Conservation (phyloP, 1,140 invertebrate species). For the Sycobia sp. region DNA sequence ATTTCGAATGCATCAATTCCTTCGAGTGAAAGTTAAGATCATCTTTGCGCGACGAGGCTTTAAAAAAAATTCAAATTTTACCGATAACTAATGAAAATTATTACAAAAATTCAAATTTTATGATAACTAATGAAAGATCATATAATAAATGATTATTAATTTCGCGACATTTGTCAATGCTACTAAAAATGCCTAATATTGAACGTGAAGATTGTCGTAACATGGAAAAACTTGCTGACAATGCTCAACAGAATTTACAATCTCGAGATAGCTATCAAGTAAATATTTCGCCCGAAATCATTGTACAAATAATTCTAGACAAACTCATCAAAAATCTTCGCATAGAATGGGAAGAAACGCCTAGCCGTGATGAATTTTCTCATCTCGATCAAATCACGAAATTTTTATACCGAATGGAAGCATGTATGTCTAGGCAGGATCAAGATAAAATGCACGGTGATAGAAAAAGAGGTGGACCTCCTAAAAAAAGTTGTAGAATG, state of each 20-base stretch:
- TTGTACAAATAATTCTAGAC: constrained; percentile 20
- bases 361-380: constrained; percentile 7
- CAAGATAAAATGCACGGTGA: no score
- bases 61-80: constrained; percentile 24
- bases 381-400: no score
- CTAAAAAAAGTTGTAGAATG: no score
- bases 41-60: constrained; percentile 38
- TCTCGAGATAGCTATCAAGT: constrained; percentile 13
- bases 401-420: no score
- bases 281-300: constrained; percentile 7
- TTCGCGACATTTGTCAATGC: constrained; percentile 20
- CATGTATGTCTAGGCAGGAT: no score
- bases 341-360: constrained; percentile 30
- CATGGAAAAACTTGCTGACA: constrained; percentile 11
- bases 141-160: constrained; percentile 25
- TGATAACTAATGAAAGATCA: no score
- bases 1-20: no score
- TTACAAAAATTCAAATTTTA: no score
- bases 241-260: constrained; percentile 25
- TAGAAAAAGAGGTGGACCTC: no score
- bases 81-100: constrained; percentile 22
- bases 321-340: constrained; percentile 17
- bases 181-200: constrained; percentile 19
- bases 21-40: no score
- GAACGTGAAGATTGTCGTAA: constrained; percentile 9